Evolutionary conservation across 2,888 invertebrate genomes (phyloP).

Genomic region (Epinotia brunnichana): DNA sequence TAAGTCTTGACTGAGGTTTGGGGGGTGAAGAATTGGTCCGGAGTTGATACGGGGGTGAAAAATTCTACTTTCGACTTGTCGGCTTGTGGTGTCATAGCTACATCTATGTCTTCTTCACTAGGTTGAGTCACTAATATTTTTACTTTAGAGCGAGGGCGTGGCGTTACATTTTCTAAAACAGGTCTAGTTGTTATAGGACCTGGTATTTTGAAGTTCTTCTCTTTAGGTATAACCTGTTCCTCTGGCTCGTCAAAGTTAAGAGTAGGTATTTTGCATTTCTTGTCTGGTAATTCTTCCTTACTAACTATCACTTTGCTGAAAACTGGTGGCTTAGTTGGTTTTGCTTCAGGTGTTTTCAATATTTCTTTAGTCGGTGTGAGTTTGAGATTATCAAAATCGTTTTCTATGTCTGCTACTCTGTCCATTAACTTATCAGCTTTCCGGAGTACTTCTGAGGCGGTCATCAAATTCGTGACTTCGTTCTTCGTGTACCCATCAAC

Average conservation of each 20-base stretch:
- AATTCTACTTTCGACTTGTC: slow-evolving; percentile 51
- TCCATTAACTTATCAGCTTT: slow-evolving; percentile 48
- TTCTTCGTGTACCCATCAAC: slow-evolving; percentile 56
- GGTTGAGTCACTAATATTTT: slow-evolving; percentile 47
- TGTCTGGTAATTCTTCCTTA: slow-evolving; percentile 67
- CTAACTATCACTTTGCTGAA: slow-evolving; percentile 56
- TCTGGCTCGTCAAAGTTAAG: slow-evolving; percentile 62
- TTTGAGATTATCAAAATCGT: slow-evolving; percentile 60
- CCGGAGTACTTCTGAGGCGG: slow-evolving; percentile 59
- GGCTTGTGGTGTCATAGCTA: slow-evolving; percentile 50
- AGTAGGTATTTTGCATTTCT: slow-evolving; percentile 63
- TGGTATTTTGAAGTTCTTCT: slow-evolving; percentile 68
- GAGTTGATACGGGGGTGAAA: slow-evolving; percentile 61
- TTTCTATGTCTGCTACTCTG: slow-evolving; percentile 51
- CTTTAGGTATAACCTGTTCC: slow-evolving; percentile 44
- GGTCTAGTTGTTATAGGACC: slow-evolving; percentile 61
- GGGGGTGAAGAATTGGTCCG: slow-evolving; percentile 71
- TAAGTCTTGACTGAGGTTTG: slow-evolving; percentile 67
- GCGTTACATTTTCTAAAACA: slow-evolving; percentile 64
- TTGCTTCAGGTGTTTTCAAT: slow-evolving; percentile 61
- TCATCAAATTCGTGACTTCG: slow-evolving; percentile 67
- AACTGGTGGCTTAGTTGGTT: slow-evolving; percentile 51
- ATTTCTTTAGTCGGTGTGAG: slow-evolving; percentile 53
- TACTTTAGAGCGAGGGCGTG: slow-evolving; percentile 50
- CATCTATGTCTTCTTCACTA: slow-evolving; percentile 42